Base-by-base conservation (phyloP, 2,113 vertebrate genomes). In the Leptobrachium leishanense region DNA sequence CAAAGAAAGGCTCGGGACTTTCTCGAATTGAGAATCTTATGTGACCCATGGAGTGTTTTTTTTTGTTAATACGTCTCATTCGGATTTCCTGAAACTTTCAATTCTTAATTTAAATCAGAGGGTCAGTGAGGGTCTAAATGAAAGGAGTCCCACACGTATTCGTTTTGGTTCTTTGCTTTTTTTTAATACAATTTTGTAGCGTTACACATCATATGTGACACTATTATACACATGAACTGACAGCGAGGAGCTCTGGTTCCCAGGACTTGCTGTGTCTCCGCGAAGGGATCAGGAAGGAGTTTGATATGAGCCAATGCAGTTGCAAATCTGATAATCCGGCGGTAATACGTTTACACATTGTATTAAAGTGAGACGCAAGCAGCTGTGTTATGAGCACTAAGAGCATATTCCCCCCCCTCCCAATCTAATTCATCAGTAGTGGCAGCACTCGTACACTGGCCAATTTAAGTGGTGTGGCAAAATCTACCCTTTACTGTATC, bases 351-450 rank as follows among this genome's bases (percentile, higher is more conserved):
- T 81, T 81, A 81, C 71, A 81, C 78, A 68, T 68, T 81, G 78
- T 50, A 81, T 81, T 74, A 81, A 81, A 81, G 70, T 79, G 77
- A 79, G 78, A 81, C 64, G 72, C 64, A 68, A 74, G 71, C 78
- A 74, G 72, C 65, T 72, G 72, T 50, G 50, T 70, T 72, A 55
- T 65, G 77, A 54, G 59, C 62, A 79, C 20, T 69, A 73, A 72
- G 41, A 79, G 59, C 70, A 66, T 64, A 44, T 31, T n/a, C n/a
- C 43, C 31, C 46, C 31, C 74, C 75, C 66, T 44, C 53, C 75
- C 53, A n/a, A 8, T 8, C 46, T 50, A 5, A 50, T 31, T 31
- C 7, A 68, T 2, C 75, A 68, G 11, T 39, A 68, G 43, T 43
- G 43, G 10, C 43, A 77, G 13, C 4, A 4, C 46, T 50, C 8